Conservation (phyloP, 2,113 vertebrate genomes). For the Tachycineta bicolor region DNA sequence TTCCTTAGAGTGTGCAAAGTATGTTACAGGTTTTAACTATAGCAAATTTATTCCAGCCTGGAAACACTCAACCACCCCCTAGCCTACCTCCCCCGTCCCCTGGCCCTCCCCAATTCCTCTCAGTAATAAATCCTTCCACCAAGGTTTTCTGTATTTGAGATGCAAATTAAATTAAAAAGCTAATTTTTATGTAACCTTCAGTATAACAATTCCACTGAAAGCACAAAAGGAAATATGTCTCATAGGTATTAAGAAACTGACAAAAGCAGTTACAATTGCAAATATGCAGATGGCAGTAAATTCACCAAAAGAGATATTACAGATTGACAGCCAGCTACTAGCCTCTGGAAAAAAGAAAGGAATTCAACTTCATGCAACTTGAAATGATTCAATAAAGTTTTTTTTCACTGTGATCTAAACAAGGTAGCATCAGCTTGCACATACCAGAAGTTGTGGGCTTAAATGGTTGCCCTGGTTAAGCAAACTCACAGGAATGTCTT, state of each 20-base stretch:
- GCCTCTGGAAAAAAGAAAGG: background rate
- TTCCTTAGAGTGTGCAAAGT: background rate
- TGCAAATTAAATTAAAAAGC: background rate
- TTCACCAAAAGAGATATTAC: background rate
- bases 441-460: background rate
- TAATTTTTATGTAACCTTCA: background rate
- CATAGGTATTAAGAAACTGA: background rate
- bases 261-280: background rate
- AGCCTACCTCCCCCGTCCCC: accelerated
- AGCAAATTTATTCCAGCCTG: background rate
- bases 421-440: background rate
- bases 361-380: background rate
- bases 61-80: background rate
- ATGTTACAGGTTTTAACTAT: background rate
- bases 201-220: background rate
- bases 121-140: background rate
- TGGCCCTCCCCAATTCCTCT: background rate
- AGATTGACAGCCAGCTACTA: background rate
- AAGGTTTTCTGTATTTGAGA: background rate
- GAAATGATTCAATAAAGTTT: background rate
- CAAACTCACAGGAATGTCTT: background rate
- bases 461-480: background rate
- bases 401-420: background rate
- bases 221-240: background rate
- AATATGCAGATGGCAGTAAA: background rate